Evolutionary conservation across 2,888 invertebrate genomes (phyloP).

Genomic region (Scaptomyza caliginosa): DNA sequence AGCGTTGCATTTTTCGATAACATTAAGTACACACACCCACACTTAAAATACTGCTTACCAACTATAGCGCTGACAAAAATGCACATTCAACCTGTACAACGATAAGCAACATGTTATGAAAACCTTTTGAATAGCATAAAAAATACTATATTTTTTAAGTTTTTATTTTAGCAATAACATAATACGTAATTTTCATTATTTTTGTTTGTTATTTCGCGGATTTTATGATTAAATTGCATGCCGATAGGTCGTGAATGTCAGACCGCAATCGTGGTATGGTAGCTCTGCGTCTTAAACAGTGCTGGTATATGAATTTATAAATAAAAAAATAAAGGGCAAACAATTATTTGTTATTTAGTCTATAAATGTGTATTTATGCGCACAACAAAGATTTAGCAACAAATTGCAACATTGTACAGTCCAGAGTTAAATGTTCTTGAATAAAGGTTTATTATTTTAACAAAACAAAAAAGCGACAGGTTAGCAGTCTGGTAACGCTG

Average conservation of each 20-base stretch:
- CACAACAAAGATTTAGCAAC: background rate
- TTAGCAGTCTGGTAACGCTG: conserved; percentile 44
- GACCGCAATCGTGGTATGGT: conserved; percentile 4
- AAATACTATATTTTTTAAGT: background rate
- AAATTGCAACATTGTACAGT: background rate
- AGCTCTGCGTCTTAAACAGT: conserved; percentile 17
- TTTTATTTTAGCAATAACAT: background rate
- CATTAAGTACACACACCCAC: conserved; percentile 55
- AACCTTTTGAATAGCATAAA: background rate
- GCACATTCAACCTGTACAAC: conserved; percentile 1
- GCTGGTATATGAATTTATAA: conserved; percentile 6
- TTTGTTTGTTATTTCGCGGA: background rate
- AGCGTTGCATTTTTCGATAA: conserved; percentile 64
- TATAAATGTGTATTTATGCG: background rate
- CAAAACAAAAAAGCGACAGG: background rate
- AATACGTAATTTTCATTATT: background rate
- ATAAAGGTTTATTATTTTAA: background rate
- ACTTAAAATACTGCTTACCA: conserved; percentile 45
- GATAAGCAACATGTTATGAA: background rate
- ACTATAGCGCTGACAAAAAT: background rate
- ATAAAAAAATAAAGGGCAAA: background rate
- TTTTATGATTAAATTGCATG: background rate
- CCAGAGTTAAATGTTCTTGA: background rate
- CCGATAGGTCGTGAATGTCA: conserved; percentile 11
- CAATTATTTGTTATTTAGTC: background rate